Conservation (phyloP, 2,888 invertebrate species). For the Eueremaeus valkanovi region DNA sequence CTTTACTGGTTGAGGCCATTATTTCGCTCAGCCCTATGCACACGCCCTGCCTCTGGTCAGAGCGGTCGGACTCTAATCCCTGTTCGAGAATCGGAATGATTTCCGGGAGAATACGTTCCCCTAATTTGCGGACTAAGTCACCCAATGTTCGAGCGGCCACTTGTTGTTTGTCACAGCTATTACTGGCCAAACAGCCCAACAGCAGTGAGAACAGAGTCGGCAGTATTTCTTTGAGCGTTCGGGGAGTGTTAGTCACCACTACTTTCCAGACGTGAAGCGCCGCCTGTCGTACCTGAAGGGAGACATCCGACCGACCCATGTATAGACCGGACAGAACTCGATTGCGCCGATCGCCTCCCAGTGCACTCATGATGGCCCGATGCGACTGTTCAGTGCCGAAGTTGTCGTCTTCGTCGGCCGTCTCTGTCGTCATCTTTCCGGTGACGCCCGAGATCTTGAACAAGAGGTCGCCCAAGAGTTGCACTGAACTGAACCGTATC, state of each 20-base stretch:
- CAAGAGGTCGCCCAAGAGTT: conserved; percentile 87
- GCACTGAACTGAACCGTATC: conserved; percentile 86
- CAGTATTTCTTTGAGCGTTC: conserved; percentile 90
- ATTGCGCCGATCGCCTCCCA: conserved; percentile 85
- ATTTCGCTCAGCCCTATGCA: conserved; percentile 98
- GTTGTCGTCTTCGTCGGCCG: conserved; percentile 96
- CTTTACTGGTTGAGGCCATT: conserved; percentile 90
- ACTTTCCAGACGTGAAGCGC: conserved; percentile 99
- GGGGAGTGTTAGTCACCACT: conserved; percentile 95
- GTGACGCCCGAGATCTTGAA: conserved; percentile 96
- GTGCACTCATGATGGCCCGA: conserved; percentile 74
- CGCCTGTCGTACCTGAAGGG: conserved; percentile 92
- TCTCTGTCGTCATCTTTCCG: conserved; percentile 98
- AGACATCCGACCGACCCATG: conserved; percentile 95
- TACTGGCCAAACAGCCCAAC: conserved; percentile 89
- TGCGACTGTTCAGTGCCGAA: conserved; percentile 97
- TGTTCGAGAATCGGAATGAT: conserved; percentile 95
- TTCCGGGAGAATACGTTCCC: conserved; percentile 94
- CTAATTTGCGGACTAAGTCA: conserved; percentile 92
- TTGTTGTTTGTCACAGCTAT: conserved; percentile 92
- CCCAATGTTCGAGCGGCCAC: conserved; percentile 94
- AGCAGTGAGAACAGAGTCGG: conserved; percentile 87
- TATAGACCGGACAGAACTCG: conserved; percentile 89
- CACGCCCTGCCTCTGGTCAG: conserved; percentile 96
- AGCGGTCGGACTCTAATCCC: conserved; percentile 81